Base-by-base conservation (phyloP, 1,140 invertebrate genomes). In the Habropoda laboriosa region DNA sequence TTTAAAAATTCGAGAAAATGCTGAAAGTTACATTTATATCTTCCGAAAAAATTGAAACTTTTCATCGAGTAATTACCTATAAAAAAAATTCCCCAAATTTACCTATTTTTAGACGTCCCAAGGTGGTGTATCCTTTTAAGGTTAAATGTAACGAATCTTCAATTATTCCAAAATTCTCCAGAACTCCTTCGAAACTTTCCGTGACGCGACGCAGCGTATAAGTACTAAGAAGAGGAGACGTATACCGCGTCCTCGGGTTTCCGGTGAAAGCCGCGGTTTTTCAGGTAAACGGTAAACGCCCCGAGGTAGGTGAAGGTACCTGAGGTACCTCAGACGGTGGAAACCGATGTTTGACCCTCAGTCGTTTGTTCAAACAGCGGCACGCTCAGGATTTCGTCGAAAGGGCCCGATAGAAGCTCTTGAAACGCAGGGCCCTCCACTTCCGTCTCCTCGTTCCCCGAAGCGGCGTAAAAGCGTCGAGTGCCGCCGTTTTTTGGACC, bases 301-400 rank as follows among this genome's bases (percentile, higher is more conserved):
- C 32, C 35, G 49, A 49, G 70, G 57, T n/a, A 42, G 5, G 18
- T n/a, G 42, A 35, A 13, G 47, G 27, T 38, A 68, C 64, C n/a
- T 68, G 72, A 74, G 84, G 83, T 81, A 85, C 60, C 42, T 47
- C 16, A 49, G 13, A 24, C 47, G 63, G 51, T 45, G 77, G 83
- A 86, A 85, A 86, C 79, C 73, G 53, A 77, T 91, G 89, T 91
- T 91, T 91, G 88, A 89, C 67, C 85, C 87, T 86, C 64, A 61
- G 79, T 72, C 76, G 80, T 79, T 86, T 82, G 45, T 83, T 81
- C 88, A 92, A 92, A 91, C 87, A 91, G 87, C 90, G 90, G 88
- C 88, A 83, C 87, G 90, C 87, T 90, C 89, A 83, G 82, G 77
- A 83, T 87, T 88, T 88, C 76, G 78, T 85, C 79, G 72, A 89